These are phyloP conservation scores for Drosophila paramelanica DNA, from an alignment of 2,888 invertebrate genomes.

Conservation along the genomic window DNA sequence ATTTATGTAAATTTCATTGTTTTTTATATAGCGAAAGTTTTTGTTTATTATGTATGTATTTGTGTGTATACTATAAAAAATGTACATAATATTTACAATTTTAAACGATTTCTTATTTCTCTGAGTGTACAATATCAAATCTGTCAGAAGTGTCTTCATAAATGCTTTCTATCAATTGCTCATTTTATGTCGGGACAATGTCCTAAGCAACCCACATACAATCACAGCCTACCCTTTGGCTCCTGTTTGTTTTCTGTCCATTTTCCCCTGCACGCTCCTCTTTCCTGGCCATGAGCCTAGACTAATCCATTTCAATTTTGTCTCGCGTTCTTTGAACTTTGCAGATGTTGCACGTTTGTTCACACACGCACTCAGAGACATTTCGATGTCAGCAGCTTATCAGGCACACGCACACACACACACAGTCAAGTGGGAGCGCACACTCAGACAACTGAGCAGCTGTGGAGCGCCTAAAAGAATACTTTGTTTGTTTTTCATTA, in stretches of 20 bases:
- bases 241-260: not conserved
- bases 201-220: conserved; percentile 14
- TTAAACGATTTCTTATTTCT: not conserved
- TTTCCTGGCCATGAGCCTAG: conserved; percentile 9
- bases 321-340: conserved; percentile 71
- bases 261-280: not conserved
- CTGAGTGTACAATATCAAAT: conserved; percentile 2
- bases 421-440: conserved; percentile 10
- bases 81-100: too few species aligned
- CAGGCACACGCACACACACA: conserved; percentile 12
- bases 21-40: too few species aligned
- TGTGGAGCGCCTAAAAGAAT: conserved; percentile 56
- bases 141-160: conserved; percentile 39
- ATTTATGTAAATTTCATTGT: too few species aligned
- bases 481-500: conserved; percentile 77
- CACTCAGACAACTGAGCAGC: conserved; percentile 41
- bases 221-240: conserved; percentile 15
- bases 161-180: conserved; percentile 33
- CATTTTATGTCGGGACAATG: conserved; percentile 29
- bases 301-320: conserved; percentile 62
- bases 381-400: conserved; percentile 28
- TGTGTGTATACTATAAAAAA: too few species aligned
- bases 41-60: too few species aligned
- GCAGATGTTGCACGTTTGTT: conserved; percentile 31
- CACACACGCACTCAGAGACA: conserved; percentile 19